A percentile compares a stretch with the other conserved stretches of the same genome.
phyloP scores from a whole-genome alignment of 2,113 vertebrate species.

The Carassius auratus region DNA sequence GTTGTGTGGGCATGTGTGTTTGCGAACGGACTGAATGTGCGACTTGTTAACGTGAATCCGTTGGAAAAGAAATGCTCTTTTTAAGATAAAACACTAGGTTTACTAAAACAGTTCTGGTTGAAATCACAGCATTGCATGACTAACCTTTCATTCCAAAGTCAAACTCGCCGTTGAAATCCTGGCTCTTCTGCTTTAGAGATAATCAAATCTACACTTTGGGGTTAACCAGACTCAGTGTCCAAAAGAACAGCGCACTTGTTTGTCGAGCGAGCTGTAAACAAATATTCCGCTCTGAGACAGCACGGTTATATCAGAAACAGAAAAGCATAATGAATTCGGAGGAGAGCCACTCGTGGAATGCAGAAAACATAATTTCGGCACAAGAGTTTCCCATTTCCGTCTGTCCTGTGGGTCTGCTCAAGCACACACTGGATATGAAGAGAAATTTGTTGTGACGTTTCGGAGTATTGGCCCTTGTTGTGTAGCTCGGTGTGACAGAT shows the following conservation, averaged over 20 bases:
- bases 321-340: constrained; percentile 32
- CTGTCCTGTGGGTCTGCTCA: constrained; percentile 27
- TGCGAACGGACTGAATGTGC: no score
- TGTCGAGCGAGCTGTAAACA: constrained; percentile 30
- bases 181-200: not conserved
- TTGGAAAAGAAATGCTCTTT: not conserved
- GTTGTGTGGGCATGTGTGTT: no score
- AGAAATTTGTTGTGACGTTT: constrained; percentile 30
- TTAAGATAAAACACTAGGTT: not conserved
- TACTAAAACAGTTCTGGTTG: not conserved
- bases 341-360: constrained; percentile 26
- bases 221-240: constrained; percentile 13
- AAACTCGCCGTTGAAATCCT: not conserved
- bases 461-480: constrained; percentile 21
- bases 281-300: not conserved
- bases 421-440: constrained; percentile 27
- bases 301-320: constrained; percentile 24
- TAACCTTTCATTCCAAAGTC: not conserved
- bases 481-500: constrained; percentile 12
- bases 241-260: constrained; percentile 23
- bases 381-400: constrained; percentile 28
- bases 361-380: constrained; percentile 22
- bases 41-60: not conserved
- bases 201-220: not conserved
- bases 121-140: not conserved